These are phyloP conservation scores for Dermatemys mawii DNA, from an alignment of 2,113 vertebrate species.

Conservation along the genomic window DNA sequence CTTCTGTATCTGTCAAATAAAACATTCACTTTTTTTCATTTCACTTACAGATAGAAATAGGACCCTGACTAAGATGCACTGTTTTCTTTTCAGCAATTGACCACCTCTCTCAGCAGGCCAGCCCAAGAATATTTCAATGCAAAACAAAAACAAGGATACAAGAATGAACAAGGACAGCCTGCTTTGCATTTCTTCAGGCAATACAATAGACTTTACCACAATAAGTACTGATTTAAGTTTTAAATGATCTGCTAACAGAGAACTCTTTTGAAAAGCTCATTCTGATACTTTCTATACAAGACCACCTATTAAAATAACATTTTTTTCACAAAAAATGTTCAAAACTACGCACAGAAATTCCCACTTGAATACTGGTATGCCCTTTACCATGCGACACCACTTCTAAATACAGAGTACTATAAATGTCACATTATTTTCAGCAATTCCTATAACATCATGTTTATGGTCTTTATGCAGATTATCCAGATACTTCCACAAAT, in stretches of 20 bases:
- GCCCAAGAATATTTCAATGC: conserved; percentile 19
- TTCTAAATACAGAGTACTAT: background rate
- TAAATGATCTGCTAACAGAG: conserved; percentile 46
- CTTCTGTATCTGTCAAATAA: conserved; percentile 68
- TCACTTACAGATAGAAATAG: conserved; percentile 63
- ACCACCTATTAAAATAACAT: background rate
- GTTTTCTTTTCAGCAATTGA: conserved; percentile 62
- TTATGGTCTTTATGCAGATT: background rate
- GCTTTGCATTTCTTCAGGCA: conserved; percentile 18
- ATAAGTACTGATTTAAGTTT: conserved; percentile 45
- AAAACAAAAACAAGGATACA: conserved; percentile 41
- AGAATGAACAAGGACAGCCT: conserved; percentile 63
- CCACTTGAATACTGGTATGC: background rate
- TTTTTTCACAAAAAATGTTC: background rate
- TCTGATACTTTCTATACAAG: background rate
- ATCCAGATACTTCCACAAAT: background rate
- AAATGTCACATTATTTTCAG: background rate
- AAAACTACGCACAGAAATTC: background rate
- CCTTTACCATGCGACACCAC: background rate
- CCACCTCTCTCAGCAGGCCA: conserved; percentile 61
- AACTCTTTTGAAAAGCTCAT: conserved; percentile 25
- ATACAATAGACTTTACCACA: conserved; percentile 39
- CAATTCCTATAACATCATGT: background rate
- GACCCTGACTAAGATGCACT: conserved; percentile 76
- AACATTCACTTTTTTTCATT: conserved; percentile 52